Evolutionary conservation across 2,888 invertebrate species (phyloP).

Genomic region (Sinohyriopsis cumingii): DNA sequence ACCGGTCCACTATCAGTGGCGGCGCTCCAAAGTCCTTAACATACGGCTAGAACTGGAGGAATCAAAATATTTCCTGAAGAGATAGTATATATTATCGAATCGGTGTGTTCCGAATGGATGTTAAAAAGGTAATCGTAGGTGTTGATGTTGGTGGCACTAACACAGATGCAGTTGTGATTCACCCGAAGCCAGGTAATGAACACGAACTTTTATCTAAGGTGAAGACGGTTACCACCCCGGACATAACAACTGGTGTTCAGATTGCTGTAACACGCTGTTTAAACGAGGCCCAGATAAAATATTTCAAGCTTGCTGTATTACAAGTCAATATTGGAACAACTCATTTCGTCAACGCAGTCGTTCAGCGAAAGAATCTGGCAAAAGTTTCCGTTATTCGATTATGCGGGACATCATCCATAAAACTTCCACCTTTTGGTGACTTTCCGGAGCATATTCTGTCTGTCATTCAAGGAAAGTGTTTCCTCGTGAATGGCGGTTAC

Average conservation of each 20-base stretch:
- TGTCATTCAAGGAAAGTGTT: conserved; percentile 39
- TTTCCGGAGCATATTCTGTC: conserved; percentile 51
- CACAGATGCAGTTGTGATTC: conserved; percentile 63
- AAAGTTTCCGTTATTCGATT: conserved; percentile 62
- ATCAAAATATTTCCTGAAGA: too few relatives aligned
- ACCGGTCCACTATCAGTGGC: too few relatives aligned
- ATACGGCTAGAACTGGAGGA: too few relatives aligned
- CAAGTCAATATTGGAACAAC: conserved; percentile 67
- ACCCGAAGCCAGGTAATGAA: conserved; percentile 17
- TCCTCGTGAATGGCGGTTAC: conserved; percentile 60
- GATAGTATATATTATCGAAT: too few relatives aligned
- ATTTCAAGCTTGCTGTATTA: conserved; percentile 24
- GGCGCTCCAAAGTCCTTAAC: too few relatives aligned
- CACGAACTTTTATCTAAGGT: conserved; percentile 46
- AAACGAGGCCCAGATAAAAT: conserved; percentile 21
- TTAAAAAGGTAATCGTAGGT: conserved; percentile 48
- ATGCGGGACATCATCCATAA: conserved; percentile 59
- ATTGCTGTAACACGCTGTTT: conserved; percentile 32
- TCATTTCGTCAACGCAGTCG: conserved; percentile 68
- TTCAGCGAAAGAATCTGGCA: conserved; percentile 58
- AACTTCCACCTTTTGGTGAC: conserved; percentile 62
- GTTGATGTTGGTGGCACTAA: conserved; percentile 70
- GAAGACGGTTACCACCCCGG: conserved; percentile 60
- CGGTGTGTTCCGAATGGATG: conserved; percentile 10
- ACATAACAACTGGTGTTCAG: conserved; percentile 58